These are phyloP conservation scores for Stenchaetothrips biformis DNA, from an alignment of 2,888 invertebrate species.

Conservation along the genomic window DNA sequence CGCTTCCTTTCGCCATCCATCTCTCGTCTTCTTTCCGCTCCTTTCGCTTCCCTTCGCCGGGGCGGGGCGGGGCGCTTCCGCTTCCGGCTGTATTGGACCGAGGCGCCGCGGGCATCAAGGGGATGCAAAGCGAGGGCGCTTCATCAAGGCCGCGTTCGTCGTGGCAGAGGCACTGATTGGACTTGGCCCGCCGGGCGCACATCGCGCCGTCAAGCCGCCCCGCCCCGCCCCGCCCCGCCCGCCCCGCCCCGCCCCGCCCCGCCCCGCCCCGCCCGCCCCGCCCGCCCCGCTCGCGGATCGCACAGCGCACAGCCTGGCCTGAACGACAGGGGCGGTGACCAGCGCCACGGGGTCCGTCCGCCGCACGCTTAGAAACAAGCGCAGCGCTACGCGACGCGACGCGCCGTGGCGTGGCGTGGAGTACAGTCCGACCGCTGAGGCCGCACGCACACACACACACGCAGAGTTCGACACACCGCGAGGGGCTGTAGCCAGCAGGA, in stretches of 20 bases:
- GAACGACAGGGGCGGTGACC: too few relatives aligned
- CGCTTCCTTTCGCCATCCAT: constrained; percentile 22
- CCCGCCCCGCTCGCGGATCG: too few relatives aligned
- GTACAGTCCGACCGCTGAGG: neutral
- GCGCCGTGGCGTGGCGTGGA: neutral
- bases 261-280: neutral
- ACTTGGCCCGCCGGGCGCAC: neutral
- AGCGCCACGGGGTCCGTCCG: too few relatives aligned
- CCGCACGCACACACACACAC: neutral
- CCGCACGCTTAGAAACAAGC: too few relatives aligned
- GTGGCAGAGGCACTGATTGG: neutral
- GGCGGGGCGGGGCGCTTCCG: neutral
- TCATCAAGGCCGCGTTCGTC: too few relatives aligned
- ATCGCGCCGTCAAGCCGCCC: too few relatives aligned
- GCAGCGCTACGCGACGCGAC: too few relatives aligned
- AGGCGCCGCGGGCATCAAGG: neutral
- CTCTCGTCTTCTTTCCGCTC: constrained; percentile 20
- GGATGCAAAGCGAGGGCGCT: neutral
- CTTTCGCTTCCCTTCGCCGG: constrained; percentile 10
- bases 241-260: neutral
- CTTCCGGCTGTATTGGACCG: neutral
- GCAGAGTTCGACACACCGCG: neutral
- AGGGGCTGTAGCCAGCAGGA: neutral
- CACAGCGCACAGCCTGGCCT: too few relatives aligned
- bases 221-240: neutral